Percentiles rank a stretch among this genome's conserved stretches.
Conservation (phyloP, 1,140 invertebrate genomes). For the Metaphire vulgaris region DNA sequence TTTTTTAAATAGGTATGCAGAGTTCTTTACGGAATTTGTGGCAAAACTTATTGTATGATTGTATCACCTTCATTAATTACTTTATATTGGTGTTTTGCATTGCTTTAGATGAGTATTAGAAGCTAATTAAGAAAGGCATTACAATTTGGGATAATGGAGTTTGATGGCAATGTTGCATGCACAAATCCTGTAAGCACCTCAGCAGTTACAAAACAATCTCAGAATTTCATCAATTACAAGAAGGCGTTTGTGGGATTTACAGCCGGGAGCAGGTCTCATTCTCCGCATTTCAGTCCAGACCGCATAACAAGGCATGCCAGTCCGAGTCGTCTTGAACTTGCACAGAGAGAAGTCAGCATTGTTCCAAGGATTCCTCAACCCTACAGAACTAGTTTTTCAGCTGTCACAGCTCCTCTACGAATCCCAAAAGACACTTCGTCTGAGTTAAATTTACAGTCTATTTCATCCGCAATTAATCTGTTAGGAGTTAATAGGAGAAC, state of each 20-base stretch:
- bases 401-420: slow-evolving; percentile 18
- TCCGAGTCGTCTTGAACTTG: not conserved
- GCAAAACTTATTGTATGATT: too few species aligned
- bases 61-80: too few species aligned
- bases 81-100: too few species aligned
- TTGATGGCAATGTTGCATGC: too few species aligned
- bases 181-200: not conserved
- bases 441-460: not conserved
- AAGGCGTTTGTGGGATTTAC: not conserved
- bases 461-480: not conserved
- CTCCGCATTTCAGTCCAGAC: slow-evolving; percentile 14
- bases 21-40: too few species aligned
- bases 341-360: slow-evolving; percentile 11
- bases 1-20: too few species aligned
- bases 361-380: slow-evolving; percentile 28
- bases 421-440: not conserved
- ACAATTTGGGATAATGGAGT: too few species aligned
- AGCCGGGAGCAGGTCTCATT: not conserved
- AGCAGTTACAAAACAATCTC: not conserved
- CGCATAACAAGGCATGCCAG: slow-evolving; percentile 17
- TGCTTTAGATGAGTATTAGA: too few species aligned
- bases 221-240: not conserved
- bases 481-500: not conserved
- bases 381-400: slow-evolving; percentile 29
- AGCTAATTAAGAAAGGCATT: too few species aligned